Conservation (phyloP, 2,888 invertebrate species). For the Phengaris arion region DNA sequence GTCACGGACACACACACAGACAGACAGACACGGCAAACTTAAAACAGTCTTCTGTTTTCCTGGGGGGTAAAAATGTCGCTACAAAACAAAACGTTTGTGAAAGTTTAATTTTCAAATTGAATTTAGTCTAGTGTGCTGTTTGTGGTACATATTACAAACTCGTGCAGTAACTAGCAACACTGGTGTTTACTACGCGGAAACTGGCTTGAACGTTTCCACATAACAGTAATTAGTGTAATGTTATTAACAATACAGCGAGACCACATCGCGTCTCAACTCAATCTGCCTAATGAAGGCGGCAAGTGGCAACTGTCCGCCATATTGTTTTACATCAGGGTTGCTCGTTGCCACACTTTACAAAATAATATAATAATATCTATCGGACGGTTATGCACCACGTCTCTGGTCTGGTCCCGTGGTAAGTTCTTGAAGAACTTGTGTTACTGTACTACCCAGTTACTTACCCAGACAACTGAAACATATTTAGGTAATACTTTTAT, state of each 20-base stretch:
- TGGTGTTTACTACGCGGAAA: neutral
- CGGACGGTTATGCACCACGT: too few relatives aligned
- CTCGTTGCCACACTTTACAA: constrained; percentile 37
- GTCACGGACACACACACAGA: too few relatives aligned
- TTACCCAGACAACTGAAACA: too few relatives aligned
- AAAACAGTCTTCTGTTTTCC: too few relatives aligned
- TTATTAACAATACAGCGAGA: neutral
- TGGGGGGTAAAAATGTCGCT: too few relatives aligned
- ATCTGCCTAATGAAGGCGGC: constrained; percentile 63
- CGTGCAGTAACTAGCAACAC: neutral
- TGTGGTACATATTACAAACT: neutral
- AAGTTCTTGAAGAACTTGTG: too few relatives aligned
- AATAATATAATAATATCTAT: too few relatives aligned
- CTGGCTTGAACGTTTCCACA: neutral
- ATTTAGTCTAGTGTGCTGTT: too few relatives aligned
- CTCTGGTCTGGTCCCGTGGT: too few relatives aligned
- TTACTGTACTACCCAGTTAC: too few relatives aligned
- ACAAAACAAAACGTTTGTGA: neutral
- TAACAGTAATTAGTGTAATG: constrained; percentile 11
- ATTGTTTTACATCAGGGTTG: constrained; percentile 47
- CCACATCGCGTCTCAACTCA: constrained; percentile 55
- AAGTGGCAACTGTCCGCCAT: constrained; percentile 50
- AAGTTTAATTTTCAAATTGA: neutral
- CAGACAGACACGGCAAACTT: too few relatives aligned
- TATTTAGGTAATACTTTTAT: too few relatives aligned